A percentile compares a stretch with the other conserved stretches of the same genome.
Conservation (phyloP, 1,140 invertebrate species). For the Penaeus indicus region DNA sequence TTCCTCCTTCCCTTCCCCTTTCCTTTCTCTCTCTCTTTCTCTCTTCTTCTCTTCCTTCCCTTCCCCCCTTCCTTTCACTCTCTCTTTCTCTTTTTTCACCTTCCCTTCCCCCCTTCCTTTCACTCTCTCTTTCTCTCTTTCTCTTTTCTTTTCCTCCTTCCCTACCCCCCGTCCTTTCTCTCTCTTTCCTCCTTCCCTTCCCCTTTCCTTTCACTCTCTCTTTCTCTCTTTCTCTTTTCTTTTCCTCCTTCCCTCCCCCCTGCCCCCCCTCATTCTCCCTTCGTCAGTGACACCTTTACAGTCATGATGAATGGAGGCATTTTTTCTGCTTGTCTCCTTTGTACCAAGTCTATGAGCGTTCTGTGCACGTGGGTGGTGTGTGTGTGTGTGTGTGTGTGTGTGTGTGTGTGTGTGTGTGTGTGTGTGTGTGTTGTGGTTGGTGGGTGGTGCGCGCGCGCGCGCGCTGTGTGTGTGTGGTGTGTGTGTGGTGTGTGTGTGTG, state of each 20-base stretch:
- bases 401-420: too few relatives aligned
- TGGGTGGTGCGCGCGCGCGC: too few relatives aligned
- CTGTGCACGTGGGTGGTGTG: too few relatives aligned
- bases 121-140: not conserved
- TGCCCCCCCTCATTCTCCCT: too few relatives aligned
- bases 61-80: not conserved
- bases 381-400: too few relatives aligned
- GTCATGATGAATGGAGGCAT: too few relatives aligned
- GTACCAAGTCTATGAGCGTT: too few relatives aligned
- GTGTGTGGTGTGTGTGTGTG: too few relatives aligned
- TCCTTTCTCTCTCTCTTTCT: not conserved
- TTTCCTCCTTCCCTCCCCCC: not conserved
- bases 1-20: not conserved
- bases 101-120: not conserved
- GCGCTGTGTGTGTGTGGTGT: too few relatives aligned
- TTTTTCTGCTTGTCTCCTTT: too few relatives aligned
- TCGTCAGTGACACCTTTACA: too few relatives aligned
- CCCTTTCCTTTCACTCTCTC: not conserved
- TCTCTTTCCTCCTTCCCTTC: not conserved
- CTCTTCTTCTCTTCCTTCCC: not conserved
- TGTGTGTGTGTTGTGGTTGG: too few relatives aligned
- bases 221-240: not conserved
- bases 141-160: not conserved
- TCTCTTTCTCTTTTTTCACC: not conserved
- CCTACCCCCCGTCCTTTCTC: not conserved